Conservation (phyloP, 2,113 vertebrate species). For the Stercorarius parasiticus region DNA sequence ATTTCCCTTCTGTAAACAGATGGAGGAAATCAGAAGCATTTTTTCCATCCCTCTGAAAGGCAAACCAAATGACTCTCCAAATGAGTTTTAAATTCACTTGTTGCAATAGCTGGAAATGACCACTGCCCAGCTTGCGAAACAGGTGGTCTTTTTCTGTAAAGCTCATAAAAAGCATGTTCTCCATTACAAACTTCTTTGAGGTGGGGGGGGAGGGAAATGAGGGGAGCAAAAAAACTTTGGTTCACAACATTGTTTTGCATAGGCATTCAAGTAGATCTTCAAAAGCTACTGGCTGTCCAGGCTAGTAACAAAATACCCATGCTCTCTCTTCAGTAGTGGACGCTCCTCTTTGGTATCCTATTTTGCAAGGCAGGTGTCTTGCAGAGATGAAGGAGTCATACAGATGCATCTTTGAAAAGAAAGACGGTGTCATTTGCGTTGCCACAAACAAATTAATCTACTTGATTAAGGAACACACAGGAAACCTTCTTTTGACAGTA, state of each 20-base stretch:
- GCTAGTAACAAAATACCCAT: not conserved
- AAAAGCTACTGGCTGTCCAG: not conserved
- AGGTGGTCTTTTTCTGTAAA: not conserved
- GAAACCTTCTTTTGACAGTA: not conserved
- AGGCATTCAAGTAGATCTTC: not conserved
- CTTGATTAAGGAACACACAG: not conserved
- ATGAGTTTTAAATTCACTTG: conserved; percentile 1
- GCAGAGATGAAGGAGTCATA: conserved; percentile 47
- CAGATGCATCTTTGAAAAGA: conserved; percentile 65
- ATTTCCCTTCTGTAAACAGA: conserved; percentile 37
- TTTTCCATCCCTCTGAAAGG: not conserved
- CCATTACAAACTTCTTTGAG: not conserved
- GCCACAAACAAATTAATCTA: not conserved
- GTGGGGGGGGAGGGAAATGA: no score
- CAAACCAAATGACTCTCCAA: not conserved
- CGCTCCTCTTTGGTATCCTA: not conserved
- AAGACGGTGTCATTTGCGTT: conserved; percentile 13
- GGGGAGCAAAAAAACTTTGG: not conserved
- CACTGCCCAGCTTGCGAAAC: not conserved
- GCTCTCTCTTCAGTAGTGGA: not conserved
- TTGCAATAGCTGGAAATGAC: not conserved
- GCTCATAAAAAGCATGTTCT: not conserved
- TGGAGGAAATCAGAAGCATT: conserved; percentile 1
- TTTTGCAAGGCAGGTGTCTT: not conserved
- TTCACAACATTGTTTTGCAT: not conserved